Evolutionary conservation across 2,888 invertebrate genomes (phyloP).

Genomic region (Stenodera caucasica): DNA sequence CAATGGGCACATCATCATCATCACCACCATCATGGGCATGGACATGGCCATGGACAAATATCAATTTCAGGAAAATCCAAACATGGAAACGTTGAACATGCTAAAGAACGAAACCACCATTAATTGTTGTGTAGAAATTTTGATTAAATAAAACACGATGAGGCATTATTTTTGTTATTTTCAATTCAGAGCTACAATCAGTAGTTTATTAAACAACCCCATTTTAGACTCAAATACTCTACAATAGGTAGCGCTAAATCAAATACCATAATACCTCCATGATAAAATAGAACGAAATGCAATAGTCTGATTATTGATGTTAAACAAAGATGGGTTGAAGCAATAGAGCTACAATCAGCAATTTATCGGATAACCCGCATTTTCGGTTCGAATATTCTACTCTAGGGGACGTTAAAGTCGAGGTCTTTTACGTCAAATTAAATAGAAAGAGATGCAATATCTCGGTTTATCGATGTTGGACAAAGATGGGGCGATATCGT

Average conservation of each 20-base stretch:
- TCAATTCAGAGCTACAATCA: background rate
- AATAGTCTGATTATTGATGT: no score
- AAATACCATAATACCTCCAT: no score
- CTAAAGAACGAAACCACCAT: background rate
- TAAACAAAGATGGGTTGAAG: no score
- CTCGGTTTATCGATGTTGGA: background rate
- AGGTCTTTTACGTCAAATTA: background rate
- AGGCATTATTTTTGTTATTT: background rate
- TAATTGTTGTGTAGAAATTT: background rate
- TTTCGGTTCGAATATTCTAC: background rate
- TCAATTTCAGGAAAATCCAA: background rate
- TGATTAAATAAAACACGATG: background rate
- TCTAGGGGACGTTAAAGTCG: background rate
- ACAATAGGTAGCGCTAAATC: background rate
- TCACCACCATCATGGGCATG: background rate
- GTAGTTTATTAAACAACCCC: background rate
- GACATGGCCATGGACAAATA: no score
- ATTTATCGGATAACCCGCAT: background rate
- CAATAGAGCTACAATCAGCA: background rate
- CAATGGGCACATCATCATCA: background rate
- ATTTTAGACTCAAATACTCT: background rate
- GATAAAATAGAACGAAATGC: no score
- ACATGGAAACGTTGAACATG: background rate
- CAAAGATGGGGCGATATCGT: background rate
- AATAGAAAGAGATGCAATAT: background rate